Evolutionary conservation across 2,113 vertebrate species (phyloP).

Genomic region (Pterocles burchelli): DNA sequence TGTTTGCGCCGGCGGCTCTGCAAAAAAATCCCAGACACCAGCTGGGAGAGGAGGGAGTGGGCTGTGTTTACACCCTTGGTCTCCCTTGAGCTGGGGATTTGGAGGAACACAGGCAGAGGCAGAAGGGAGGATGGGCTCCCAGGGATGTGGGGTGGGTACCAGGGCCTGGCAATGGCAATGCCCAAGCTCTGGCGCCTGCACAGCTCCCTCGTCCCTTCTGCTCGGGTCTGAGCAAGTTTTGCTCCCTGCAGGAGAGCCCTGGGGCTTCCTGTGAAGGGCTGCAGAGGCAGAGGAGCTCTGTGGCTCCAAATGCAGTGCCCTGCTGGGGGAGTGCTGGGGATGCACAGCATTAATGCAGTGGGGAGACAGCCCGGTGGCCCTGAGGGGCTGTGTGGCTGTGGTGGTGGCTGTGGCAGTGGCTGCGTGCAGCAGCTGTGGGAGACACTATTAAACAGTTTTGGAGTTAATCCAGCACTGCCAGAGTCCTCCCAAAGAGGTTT

Average conservation of each 20-base stretch:
- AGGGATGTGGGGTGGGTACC: accelerated
- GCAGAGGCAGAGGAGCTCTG: neutral
- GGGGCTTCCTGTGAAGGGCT: neutral
- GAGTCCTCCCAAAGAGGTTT: neutral
- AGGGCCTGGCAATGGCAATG: too few species aligned
- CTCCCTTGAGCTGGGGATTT: neutral
- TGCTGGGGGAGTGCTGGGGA: accelerated
- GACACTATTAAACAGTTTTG: neutral
- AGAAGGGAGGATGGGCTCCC: neutral
- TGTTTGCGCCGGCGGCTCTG: neutral
- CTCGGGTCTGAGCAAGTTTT: neutral
- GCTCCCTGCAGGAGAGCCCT: neutral
- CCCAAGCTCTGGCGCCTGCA: neutral
- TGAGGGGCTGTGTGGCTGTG: accelerated
- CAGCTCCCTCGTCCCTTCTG: neutral
- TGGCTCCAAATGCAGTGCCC: neutral
- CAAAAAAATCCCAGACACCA: neutral
- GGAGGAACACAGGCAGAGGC: accelerated
- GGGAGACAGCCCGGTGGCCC: neutral
- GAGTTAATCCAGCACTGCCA: neutral
- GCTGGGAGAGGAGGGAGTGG: neutral
- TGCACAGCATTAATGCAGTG: accelerated
- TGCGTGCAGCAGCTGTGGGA: neutral
- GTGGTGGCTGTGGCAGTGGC: neutral
- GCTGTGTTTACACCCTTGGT: neutral